Evolutionary conservation across 1,140 invertebrate genomes (phyloP).

Genomic region (Paraescarpia echinospica): DNA sequence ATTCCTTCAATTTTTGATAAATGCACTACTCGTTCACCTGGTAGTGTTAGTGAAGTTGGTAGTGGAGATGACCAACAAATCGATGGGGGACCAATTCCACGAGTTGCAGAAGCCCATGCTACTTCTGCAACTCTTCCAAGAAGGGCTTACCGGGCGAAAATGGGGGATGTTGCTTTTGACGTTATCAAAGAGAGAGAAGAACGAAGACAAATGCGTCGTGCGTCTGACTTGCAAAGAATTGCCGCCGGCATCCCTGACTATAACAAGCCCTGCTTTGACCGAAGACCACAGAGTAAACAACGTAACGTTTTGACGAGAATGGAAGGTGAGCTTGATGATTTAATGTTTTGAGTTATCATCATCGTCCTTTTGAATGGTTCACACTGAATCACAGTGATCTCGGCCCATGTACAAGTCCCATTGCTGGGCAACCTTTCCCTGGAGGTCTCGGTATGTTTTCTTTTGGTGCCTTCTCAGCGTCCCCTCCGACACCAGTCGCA

Average conservation of each 20-base stretch:
- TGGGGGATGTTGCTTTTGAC: background rate
- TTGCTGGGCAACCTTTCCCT: too few relatives aligned
- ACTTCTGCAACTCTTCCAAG: background rate
- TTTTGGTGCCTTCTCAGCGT: too few relatives aligned
- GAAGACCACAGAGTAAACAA: slow-evolving; percentile 20
- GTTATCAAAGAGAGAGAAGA: background rate
- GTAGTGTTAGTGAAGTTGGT: background rate
- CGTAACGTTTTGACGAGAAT: slow-evolving; percentile 39
- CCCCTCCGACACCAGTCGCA: too few relatives aligned
- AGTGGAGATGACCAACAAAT: background rate
- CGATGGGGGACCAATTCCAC: background rate
- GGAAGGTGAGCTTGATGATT: slow-evolving; percentile 30
- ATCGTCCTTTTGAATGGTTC: too few relatives aligned
- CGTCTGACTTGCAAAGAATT: slow-evolving; percentile 20
- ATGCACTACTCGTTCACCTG: background rate
- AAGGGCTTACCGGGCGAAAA: background rate
- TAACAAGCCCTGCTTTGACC: background rate
- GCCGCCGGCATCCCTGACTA: slow-evolving; percentile 10
- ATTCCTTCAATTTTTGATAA: background rate
- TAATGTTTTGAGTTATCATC: too few relatives aligned
- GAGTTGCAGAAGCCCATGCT: background rate
- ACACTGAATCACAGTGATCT: too few relatives aligned
- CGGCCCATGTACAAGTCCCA: too few relatives aligned
- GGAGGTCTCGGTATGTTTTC: too few relatives aligned
- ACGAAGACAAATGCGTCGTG: slow-evolving; percentile 21